Evolutionary conservation across 2,113 vertebrate species (phyloP).

Genomic region (Raja brachyura): DNA sequence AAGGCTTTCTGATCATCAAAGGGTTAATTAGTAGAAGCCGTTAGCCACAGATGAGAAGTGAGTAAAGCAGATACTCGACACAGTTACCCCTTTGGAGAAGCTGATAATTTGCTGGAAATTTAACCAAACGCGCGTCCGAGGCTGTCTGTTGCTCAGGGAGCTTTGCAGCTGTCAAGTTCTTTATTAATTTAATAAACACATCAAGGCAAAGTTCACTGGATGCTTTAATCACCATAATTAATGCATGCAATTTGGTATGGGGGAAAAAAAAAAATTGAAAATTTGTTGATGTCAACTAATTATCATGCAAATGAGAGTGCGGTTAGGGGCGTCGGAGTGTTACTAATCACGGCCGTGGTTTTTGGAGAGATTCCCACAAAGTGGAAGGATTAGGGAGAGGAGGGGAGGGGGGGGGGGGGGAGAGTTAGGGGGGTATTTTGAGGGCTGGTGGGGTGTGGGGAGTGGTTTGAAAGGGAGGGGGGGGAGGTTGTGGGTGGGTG

Average conservation of each 20-base stretch:
- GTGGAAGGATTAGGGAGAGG: constrained; percentile 29
- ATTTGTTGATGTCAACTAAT: constrained; percentile 64
- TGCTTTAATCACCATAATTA: constrained; percentile 71
- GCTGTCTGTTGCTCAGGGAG: constrained; percentile 54
- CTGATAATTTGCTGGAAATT: constrained; percentile 48
- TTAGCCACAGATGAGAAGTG: neutral
- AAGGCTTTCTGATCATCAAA: neutral
- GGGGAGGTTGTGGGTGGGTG: too few relatives aligned
- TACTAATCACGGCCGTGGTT: constrained; percentile 61
- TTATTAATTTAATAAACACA: constrained; percentile 82
- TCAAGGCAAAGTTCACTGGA: constrained; percentile 66
- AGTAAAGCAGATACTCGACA: constrained; percentile 40
- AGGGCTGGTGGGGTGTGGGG: neutral
- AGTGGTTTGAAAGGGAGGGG: too few relatives aligned
- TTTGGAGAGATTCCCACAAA: constrained; percentile 65
- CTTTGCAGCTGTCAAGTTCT: constrained; percentile 61
- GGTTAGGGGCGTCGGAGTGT: constrained; percentile 55
- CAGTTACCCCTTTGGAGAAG: constrained; percentile 42
- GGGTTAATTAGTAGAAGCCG: constrained; percentile 4
- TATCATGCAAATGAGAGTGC: constrained; percentile 69
- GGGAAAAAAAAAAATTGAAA: too few relatives aligned
- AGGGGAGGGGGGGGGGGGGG: neutral
- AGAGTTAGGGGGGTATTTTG: too few relatives aligned
- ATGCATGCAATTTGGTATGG: constrained; percentile 54
- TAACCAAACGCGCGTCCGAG: constrained; percentile 50